phyloP scores from a whole-genome alignment of 1,140 invertebrate genomes.

The Cherax quadricarinatus region DNA sequence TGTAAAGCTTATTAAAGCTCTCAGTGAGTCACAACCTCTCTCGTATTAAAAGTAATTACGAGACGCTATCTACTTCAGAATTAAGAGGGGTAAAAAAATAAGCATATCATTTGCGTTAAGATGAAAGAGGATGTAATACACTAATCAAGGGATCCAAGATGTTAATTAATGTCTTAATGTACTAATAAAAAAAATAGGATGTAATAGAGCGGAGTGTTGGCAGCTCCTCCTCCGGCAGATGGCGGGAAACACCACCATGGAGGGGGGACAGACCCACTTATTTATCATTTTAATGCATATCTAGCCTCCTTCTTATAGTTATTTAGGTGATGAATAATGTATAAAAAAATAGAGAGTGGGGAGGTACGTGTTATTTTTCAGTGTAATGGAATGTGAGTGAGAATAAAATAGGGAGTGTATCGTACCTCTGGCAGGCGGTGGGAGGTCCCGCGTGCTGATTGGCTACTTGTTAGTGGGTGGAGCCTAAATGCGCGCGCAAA shows the following conservation, averaged over 20 bases:
- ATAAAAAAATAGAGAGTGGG: no score
- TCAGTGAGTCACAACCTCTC: no score
- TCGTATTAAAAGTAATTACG: neutral
- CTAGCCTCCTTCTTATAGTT: no score
- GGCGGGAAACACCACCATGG: neutral
- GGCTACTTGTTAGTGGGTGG: constrained; percentile 5
- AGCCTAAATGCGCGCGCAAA: constrained; percentile 37
- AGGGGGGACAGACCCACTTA: no score
- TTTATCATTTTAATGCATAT: no score
- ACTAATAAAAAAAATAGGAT: neutral
- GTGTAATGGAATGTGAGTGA: neutral
- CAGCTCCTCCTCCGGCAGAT: neutral
- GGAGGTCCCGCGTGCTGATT: neutral
- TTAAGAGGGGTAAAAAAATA: neutral
- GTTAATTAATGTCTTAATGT: constrained; percentile 35
- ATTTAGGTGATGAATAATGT: no score
- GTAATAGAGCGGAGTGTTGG: neutral
- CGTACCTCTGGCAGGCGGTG: neutral
- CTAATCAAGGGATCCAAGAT: neutral
- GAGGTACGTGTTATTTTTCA: neutral
- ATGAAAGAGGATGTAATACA: neutral
- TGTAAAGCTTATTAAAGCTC: no score
- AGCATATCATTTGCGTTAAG: neutral
- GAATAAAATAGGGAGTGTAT: neutral
- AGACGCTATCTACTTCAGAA: neutral